phyloP scores from a whole-genome alignment of 2,888 invertebrate species.

The Oxycera nigricornis region DNA sequence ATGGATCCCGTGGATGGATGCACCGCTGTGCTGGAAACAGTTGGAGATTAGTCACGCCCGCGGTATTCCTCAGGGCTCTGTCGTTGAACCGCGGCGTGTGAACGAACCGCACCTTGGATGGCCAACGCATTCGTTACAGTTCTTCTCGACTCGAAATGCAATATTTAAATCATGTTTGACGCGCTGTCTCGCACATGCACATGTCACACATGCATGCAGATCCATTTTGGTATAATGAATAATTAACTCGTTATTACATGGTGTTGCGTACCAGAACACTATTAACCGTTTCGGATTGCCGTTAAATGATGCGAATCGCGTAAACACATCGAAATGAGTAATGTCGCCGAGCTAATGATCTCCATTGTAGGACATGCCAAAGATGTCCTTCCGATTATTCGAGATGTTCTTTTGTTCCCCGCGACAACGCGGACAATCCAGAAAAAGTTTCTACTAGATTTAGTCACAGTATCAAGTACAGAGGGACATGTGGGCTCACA shows the following conservation, averaged over 20 bases:
- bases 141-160: slow-evolving; percentile 15
- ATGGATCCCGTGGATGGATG: slow-evolving; percentile 29
- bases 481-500: neutral
- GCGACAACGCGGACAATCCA: neutral
- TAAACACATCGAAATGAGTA: slow-evolving; percentile 18
- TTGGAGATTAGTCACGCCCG: slow-evolving; percentile 23
- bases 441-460: neutral
- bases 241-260: slow-evolving; percentile 30
- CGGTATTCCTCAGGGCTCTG: slow-evolving; percentile 28
- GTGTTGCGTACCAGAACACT: slow-evolving; percentile 12
- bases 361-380: neutral
- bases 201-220: slow-evolving; percentile 12
- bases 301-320: slow-evolving; percentile 19
- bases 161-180: slow-evolving; percentile 34
- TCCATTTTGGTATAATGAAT: slow-evolving; percentile 31
- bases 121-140: slow-evolving; percentile 17
- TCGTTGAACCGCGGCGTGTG: slow-evolving; percentile 29
- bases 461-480: neutral
- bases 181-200: slow-evolving; percentile 8
- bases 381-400: neutral
- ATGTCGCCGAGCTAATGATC: neutral
- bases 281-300: slow-evolving; percentile 25
- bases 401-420: neutral
- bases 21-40: slow-evolving; percentile 21
- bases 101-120: slow-evolving; percentile 15